Evolutionary conservation across 2,888 invertebrate genomes (phyloP).

Genomic region (Alviniconcha strummeri): DNA sequence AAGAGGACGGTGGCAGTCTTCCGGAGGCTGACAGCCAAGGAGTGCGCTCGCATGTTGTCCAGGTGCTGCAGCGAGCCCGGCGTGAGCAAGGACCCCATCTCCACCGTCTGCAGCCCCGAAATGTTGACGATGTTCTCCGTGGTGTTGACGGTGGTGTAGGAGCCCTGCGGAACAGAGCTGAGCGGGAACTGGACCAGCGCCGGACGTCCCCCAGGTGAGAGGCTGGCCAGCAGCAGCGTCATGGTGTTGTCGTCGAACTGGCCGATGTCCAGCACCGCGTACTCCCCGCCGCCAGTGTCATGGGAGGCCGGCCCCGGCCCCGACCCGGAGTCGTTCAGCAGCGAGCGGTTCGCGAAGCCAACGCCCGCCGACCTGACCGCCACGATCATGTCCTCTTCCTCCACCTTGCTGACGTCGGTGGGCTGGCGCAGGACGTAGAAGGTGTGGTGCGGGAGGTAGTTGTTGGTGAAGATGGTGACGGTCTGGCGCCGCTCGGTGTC

Average conservation of each 20-base stretch:
- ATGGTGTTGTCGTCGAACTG: constrained; percentile 21
- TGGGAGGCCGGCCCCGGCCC: no score
- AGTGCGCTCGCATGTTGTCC: constrained; percentile 27
- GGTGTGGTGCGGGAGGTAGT: constrained; percentile 45
- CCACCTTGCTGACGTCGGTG: constrained; percentile 50
- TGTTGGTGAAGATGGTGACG: constrained; percentile 62
- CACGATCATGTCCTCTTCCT: constrained; percentile 25
- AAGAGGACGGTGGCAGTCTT: constrained; percentile 76
- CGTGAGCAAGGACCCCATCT: constrained; percentile 1
- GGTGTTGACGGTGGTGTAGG: constrained; percentile 26
- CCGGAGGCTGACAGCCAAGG: constrained; percentile 26
- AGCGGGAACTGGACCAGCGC: constrained; percentile 30
- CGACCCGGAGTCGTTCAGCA: background rate
- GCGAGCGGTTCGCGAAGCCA: background rate
- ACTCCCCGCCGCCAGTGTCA: background rate
- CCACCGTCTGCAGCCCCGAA: background rate
- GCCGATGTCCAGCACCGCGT: constrained; percentile 22
- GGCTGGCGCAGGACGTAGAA: constrained; percentile 58
- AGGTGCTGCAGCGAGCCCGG: constrained; percentile 16
- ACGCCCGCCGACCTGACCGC: constrained; percentile 1
- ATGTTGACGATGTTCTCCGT: constrained; percentile 27
- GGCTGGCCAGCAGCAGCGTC: constrained; percentile 14
- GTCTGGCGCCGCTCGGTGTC: constrained; percentile 42
- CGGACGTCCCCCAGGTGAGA: constrained; percentile 5
- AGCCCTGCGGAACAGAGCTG: background rate